Evolutionary conservation across 2,797 vertebrate species (phyloP).

Genomic region (Miichthys miiuy): DNA sequence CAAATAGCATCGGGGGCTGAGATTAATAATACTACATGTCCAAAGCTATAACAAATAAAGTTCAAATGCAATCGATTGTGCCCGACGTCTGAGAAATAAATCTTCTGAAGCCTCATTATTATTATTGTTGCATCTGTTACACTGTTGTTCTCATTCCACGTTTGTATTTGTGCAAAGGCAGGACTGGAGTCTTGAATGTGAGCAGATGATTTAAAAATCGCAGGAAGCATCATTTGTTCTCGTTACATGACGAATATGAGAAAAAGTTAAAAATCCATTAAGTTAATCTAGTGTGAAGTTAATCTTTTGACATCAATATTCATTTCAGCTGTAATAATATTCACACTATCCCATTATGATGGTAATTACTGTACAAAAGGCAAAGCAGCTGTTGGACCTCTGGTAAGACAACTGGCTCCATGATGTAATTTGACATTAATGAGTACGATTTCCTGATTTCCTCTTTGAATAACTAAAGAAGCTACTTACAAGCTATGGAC

Average conservation of each 20-base stretch:
- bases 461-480: background rate
- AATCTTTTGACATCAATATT: constrained; percentile 56
- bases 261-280: constrained; percentile 44
- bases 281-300: constrained; percentile 51
- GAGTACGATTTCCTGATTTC: background rate
- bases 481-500: constrained; percentile 91
- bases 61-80: constrained; percentile 27
- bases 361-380: constrained; percentile 50
- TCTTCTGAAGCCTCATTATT: constrained; percentile 12
- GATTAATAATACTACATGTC: constrained; percentile 28
- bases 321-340: constrained; percentile 54
- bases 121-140: background rate
- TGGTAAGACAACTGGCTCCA: background rate
- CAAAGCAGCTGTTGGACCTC: constrained; percentile 31
- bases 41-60: constrained; percentile 25
- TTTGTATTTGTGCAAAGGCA: constrained; percentile 19
- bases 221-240: constrained; percentile 35
- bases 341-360: constrained; percentile 45
- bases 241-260: constrained; percentile 35
- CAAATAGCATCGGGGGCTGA: constrained; percentile 28
- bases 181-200: constrained; percentile 18
- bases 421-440: background rate
- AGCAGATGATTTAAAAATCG: constrained; percentile 17
- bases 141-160: constrained; percentile 7
- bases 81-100: constrained; percentile 39